Base-by-base conservation (phyloP, 2,888 invertebrate genomes). In the Aproaerema taeniolella region DNA sequence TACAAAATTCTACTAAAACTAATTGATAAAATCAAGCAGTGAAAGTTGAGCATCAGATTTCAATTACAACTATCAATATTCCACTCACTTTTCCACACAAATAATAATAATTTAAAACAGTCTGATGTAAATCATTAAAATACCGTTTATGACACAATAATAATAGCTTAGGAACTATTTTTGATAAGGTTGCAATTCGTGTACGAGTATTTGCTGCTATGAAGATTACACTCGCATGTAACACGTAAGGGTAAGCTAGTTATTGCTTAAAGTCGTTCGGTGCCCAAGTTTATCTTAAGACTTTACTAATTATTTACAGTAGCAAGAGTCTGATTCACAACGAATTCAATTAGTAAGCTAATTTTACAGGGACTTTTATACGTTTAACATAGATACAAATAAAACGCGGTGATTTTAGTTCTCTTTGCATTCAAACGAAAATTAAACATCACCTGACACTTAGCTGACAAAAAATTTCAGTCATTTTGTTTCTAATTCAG, bases 11-110 rank as follows among this genome's bases (percentile, higher is more conserved):
- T 67, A 74, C 71, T 57, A 63, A 52, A 61, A 61, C 58, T 65
- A 70, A 61, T 64, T 50, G 52, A 58, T 61, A n/a, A 11, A 64
- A 58, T 64, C 63, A 82, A 81, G 82, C 82, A 66, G 59, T 74
- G 55, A 68, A 68, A 61, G 59, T 83, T 85, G 83, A 85, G 83
- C 83, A 85, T 85, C 74, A 81, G 82, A 81, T 67, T 67, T 45
- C 57, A 56, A 53, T 51, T 55, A 57, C 34, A 50, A 36, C 20
- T 41, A 52, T 51, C 43, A 34, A 38, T 46, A 49, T 46, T 67
- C 78, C 79, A 77, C 81, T 74, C 58, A 80, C 77, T 81, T 74
- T 62, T 54, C 66, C 76, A 74, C 61, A 44, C 26, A 47, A 43
- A 51, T 53, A 70, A 66, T 67, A 74, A 77, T 69, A 79, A 76